Evolutionary conservation across 2,113 vertebrate genomes (phyloP).

Genomic region (Prunella himalayana): DNA sequence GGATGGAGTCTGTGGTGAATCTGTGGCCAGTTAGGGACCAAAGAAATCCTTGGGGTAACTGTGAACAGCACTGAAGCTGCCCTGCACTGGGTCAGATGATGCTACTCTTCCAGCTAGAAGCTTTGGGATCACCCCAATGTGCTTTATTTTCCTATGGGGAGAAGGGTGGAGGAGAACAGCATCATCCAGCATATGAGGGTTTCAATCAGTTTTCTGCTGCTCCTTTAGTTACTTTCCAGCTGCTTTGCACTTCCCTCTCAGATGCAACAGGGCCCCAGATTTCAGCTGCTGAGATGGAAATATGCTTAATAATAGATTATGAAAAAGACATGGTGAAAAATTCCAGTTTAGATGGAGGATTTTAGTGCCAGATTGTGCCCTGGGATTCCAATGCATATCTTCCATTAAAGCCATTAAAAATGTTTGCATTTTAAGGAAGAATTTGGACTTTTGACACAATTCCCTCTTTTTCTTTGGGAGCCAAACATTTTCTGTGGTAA

Average conservation of each 20-base stretch:
- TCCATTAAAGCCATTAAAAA: slow-evolving; percentile 34
- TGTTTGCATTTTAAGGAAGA: slow-evolving; percentile 27
- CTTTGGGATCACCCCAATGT: background rate
- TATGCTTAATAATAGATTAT: slow-evolving; percentile 38
- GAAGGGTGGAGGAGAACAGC: background rate
- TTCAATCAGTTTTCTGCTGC: background rate
- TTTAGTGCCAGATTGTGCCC: slow-evolving; percentile 22
- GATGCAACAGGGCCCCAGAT: slow-evolving; percentile 31
- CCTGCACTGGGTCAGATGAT: background rate
- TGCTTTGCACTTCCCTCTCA: slow-evolving; percentile 21
- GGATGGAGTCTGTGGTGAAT: background rate
- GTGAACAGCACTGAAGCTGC: background rate
- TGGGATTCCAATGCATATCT: slow-evolving; percentile 25
- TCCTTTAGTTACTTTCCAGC: background rate
- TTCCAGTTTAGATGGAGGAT: slow-evolving; percentile 7
- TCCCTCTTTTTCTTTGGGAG: slow-evolving; percentile 31
- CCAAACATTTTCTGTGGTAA: slow-evolving; percentile 53
- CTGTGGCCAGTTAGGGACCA: background rate
- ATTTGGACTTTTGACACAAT: slow-evolving; percentile 44
- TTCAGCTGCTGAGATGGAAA: slow-evolving; percentile 14
- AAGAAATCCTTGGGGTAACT: background rate
- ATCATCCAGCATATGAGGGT: background rate
- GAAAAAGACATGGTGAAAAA: slow-evolving; percentile 49
- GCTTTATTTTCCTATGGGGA: background rate
- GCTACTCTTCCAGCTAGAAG: background rate